These are phyloP conservation scores for Anneissia japonica DNA, from an alignment of 35 echinoderm and acorn worm genomes.

Conservation along the genomic window DNA sequence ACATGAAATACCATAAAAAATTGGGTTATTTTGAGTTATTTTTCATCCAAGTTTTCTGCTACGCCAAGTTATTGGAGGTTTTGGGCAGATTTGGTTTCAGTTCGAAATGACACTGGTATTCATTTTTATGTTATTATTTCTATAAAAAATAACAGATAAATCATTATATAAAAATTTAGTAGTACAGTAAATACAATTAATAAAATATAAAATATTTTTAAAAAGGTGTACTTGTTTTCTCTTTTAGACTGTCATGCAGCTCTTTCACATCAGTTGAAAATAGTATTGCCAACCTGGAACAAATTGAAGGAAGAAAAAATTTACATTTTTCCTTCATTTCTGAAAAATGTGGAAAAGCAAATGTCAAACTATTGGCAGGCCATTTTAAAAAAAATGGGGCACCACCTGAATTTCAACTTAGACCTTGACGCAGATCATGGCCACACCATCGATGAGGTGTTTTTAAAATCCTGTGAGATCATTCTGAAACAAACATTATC, in stretches of 20 bases:
- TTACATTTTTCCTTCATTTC: not conserved
- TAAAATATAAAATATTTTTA: not conserved
- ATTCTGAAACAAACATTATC: not conserved
- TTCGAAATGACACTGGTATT: too few species aligned
- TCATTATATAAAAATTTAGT: too few species aligned
- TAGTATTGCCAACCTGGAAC: not conserved
- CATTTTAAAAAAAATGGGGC: not conserved
- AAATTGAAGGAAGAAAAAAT: not conserved
- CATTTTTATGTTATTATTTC: too few species aligned
- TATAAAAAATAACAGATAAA: too few species aligned
- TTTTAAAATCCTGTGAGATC: not conserved
- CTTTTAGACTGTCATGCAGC: not conserved
- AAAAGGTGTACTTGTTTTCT: not conserved
- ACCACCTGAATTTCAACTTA: not conserved
- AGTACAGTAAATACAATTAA: not conserved
- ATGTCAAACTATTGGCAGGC: not conserved
- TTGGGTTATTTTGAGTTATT: too few species aligned
- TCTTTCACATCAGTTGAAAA: not conserved
- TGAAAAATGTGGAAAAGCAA: not conserved
- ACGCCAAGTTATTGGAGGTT: too few species aligned
- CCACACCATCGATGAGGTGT: not conserved
- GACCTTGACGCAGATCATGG: not conserved
- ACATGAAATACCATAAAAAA: too few species aligned
- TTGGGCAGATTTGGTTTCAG: too few species aligned
- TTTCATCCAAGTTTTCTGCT: too few species aligned